A percentile compares a stretch with the other conserved stretches of the same genome.
Evolutionary conservation across 1,140 invertebrate species (phyloP).

Genomic region (Sycophila sp.): DNA sequence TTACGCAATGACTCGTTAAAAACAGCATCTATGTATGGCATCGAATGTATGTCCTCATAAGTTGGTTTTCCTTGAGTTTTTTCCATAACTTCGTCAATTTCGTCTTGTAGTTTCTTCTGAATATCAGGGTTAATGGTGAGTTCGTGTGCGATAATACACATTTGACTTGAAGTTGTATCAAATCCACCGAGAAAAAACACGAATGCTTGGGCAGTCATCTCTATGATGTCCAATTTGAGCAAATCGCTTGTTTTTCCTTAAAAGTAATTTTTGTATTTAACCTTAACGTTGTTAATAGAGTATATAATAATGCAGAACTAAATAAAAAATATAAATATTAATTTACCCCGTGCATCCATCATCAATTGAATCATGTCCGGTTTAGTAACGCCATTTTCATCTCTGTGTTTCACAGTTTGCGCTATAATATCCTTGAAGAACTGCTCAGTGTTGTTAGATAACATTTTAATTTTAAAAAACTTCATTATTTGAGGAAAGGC

Average conservation of each 20-base stretch:
- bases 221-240: slow-evolving; percentile 55
- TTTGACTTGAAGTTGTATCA: slow-evolving; percentile 69
- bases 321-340: no score
- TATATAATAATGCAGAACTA: no score
- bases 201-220: slow-evolving; percentile 43
- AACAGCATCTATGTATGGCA: slow-evolving; percentile 26
- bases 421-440: slow-evolving; percentile 57
- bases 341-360: slow-evolving; percentile 60
- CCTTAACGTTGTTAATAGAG: no score
- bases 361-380: slow-evolving; percentile 67
- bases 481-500: slow-evolving; percentile 30
- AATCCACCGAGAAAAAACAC: slow-evolving; percentile 66
- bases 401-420: slow-evolving; percentile 62
- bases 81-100: not conserved
- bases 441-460: slow-evolving; percentile 24
- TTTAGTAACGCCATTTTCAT: slow-evolving; percentile 60
- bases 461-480: slow-evolving; percentile 32
- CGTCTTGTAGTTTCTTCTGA: slow-evolving; percentile 64
- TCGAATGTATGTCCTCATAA: slow-evolving; percentile 15
- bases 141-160: slow-evolving; percentile 65
- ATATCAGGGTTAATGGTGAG: slow-evolving; percentile 69
- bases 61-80: slow-evolving; percentile 21
- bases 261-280: no score
- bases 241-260: slow-evolving; percentile 56
- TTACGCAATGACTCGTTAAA: slow-evolving; percentile 10